Evolutionary conservation across 2,888 invertebrate species (phyloP).

Genomic region (Caenorhabditis drosophilae): DNA sequence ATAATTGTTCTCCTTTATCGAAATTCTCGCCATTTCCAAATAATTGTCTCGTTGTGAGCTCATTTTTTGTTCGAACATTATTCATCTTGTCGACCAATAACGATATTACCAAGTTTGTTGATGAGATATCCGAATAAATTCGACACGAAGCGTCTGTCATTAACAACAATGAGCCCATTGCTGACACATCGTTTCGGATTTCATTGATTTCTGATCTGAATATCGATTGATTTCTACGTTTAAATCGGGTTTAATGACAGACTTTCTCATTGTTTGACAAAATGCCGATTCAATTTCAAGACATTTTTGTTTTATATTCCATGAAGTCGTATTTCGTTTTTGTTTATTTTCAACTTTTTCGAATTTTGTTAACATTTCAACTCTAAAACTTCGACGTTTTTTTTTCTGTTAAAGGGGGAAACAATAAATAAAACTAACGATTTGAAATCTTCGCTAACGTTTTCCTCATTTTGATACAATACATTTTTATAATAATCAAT

Average conservation of each 20-base stretch:
- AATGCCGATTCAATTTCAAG: conserved; percentile 22
- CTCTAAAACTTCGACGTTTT: conserved; percentile 9
- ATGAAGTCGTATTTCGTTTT: conserved; percentile 10
- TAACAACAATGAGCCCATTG: conserved; percentile 20
- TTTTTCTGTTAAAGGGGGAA: too few species aligned
- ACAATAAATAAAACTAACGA: conserved; percentile 11
- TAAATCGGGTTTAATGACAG: not conserved
- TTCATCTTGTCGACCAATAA: conserved; percentile 26
- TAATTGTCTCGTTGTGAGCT: conserved; percentile 9
- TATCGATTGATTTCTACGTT: not conserved
- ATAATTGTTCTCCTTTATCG: conserved; percentile 24
- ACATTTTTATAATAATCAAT: conserved; percentile 18
- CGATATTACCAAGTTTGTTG: conserved; percentile 17
- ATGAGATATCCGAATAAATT: conserved; percentile 28
- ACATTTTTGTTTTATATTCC: conserved; percentile 23
- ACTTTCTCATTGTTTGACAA: conserved; percentile 32
- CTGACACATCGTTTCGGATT: conserved; percentile 14
- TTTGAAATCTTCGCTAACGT: conserved; percentile 27
- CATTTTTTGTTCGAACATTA: conserved; percentile 10
- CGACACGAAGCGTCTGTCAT: conserved; percentile 19
- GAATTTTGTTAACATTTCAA: conserved; percentile 37
- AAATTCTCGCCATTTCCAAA: conserved; percentile 19
- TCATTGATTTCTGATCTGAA: conserved; percentile 23
- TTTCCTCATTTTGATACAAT: conserved; percentile 11
- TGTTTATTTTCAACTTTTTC: conserved; percentile 18